Evolutionary conservation across 2,113 vertebrate genomes (phyloP).

Genomic region (Sprattus sprattus): DNA sequence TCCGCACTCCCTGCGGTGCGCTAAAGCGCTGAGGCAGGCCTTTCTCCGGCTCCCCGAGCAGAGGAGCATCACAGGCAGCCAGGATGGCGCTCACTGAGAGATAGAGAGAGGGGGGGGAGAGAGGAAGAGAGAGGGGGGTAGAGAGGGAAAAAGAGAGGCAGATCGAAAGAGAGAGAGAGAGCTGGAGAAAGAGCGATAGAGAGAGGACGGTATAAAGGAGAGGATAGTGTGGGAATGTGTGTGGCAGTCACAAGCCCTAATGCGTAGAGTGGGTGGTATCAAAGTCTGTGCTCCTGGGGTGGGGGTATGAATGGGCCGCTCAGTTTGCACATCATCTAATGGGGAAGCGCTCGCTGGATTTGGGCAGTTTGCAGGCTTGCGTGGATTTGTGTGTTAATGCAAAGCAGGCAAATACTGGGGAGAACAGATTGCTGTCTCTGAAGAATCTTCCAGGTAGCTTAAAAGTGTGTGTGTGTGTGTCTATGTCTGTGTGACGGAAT

Average conservation of each 20-base stretch:
- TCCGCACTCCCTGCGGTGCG: too few species aligned
- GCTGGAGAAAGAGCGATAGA: background rate
- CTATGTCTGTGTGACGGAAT: background rate
- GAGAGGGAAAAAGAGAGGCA: conserved; percentile 10
- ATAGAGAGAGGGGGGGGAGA: background rate
- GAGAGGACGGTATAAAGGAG: background rate
- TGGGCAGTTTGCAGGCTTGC: background rate
- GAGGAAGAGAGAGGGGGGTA: background rate
- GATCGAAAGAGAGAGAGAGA: conserved; percentile 8
- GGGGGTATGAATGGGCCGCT: background rate
- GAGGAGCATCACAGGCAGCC: too few species aligned
- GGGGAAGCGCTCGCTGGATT: background rate
- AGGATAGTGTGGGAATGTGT: background rate
- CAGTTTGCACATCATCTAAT: background rate
- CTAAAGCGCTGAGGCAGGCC: too few species aligned
- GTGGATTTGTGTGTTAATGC: background rate
- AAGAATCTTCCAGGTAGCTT: conserved; percentile 3
- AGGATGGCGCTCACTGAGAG: too few species aligned
- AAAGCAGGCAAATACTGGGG: background rate
- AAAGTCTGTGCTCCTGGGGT: background rate
- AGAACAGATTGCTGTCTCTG: conserved; percentile 12
- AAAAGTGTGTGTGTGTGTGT: background rate
- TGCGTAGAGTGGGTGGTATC: background rate
- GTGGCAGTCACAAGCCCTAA: background rate
- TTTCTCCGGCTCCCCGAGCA: too few species aligned